A percentile compares a stretch with the other conserved stretches of the same genome.
phyloP scores from a whole-genome alignment of 2,113 vertebrate genomes.

The Anas platyrhynchos region DNA sequence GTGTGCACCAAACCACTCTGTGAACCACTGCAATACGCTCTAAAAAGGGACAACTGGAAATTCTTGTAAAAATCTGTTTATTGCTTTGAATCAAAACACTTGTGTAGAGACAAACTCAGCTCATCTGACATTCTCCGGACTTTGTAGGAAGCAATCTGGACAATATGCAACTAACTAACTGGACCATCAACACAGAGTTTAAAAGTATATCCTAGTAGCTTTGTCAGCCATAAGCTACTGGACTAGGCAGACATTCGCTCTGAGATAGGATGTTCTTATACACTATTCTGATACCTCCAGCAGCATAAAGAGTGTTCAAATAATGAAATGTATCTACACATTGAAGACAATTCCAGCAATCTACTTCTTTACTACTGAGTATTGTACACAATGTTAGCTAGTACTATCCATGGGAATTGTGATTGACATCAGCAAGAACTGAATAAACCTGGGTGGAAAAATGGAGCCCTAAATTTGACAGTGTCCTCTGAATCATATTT shows the following conservation, averaged over 20 bases:
- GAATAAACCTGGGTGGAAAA: not conserved
- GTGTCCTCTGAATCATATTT: not conserved
- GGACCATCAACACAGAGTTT: not conserved
- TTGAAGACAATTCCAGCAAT: slow-evolving; percentile 3
- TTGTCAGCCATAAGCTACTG: not conserved
- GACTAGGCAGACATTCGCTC: not conserved
- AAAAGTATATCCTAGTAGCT: not conserved
- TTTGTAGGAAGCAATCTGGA: not conserved
- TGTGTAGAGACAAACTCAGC: not conserved
- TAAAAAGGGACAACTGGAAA: not conserved
- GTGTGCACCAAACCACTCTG: not conserved
- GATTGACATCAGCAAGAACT: not conserved
- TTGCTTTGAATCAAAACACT: not conserved
- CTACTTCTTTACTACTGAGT: not conserved
- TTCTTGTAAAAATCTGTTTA: not conserved
- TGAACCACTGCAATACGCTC: not conserved
- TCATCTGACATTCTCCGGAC: not conserved
- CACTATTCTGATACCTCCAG: not conserved
- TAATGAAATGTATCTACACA: not conserved
- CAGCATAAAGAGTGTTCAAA: slow-evolving; percentile 28
- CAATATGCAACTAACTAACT: not conserved
- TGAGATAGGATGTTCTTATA: not conserved
- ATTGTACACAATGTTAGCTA: not conserved
- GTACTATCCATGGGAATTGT: not conserved
- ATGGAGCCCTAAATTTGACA: not conserved